Evolutionary conservation across 2,888 invertebrate species (phyloP), one percentile per base, ranked within the genome.

Genomic region (Ephialtes manifestator): DNA sequence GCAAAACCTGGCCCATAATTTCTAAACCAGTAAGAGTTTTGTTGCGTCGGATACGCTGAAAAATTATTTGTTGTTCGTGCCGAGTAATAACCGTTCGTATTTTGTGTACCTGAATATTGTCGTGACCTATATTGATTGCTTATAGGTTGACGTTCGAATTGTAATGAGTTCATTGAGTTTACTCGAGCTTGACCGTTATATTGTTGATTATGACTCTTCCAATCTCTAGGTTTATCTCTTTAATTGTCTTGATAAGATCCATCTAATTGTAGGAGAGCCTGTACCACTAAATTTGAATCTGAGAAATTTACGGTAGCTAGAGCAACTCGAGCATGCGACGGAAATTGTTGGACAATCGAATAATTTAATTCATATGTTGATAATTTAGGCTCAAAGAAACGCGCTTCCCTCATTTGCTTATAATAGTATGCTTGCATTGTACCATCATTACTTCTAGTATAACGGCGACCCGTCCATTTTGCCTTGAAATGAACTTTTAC

Each of bases 251-350:
- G 65, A n/a, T 65, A 65, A 0, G 65, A 39, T 18, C 65, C 43
- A 10, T 65, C 65, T 18, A 65, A 8, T 18, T 65, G 65, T 43
- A n/a, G n/a, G n/a, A n/a, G n/a, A n/a, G n/a, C n/a, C n/a, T n/a
- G n/a, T n/a, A n/a, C n/a, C n/a, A n/a, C n/a, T n/a, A n/a, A n/a
- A n/a, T n/a, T n/a, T n/a, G n/a, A n/a, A n/a, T n/a, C n/a, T n/a
- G n/a, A n/a, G n/a, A n/a, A n/a, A n/a, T n/a, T n/a, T n/a, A n/a
- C n/a, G n/a, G n/a, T n/a, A n/a, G n/a, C n/a, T n/a, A n/a, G n/a
- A n/a, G n/a, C n/a, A n/a, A n/a, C n/a, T n/a, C n/a, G n/a, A n/a
- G n/a, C n/a, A n/a, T n/a, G 39, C 18, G 11, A 39, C 7, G 10
- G 43, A 53, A 18, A 53, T 53, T 53, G 24, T 28, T 58, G 58